These are phyloP conservation scores for Tachina grossa DNA, from an alignment of 2,888 invertebrate genomes.

Conservation along the genomic window DNA sequence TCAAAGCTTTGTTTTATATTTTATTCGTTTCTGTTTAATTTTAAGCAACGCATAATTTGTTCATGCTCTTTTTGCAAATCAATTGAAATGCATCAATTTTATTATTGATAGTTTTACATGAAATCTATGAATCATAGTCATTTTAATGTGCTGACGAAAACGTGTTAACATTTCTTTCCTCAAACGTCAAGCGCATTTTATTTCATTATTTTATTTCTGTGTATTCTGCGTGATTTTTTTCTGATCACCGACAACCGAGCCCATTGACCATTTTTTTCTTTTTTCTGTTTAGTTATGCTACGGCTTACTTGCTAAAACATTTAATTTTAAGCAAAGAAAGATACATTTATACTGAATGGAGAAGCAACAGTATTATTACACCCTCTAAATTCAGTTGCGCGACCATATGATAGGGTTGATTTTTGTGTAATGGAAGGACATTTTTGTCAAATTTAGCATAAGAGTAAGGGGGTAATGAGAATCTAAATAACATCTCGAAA, in stretches of 20 bases:
- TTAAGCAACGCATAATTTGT: not conserved
- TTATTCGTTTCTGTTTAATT: not conserved
- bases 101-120: conserved; percentile 61
- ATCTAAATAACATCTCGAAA: too few relatives aligned
- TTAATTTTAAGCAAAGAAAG: conserved; percentile 41
- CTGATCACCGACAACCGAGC: conserved; percentile 62
- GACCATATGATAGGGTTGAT: conserved; percentile 16
- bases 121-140: conserved; percentile 70
- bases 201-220: conserved; percentile 25
- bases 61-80: conserved; percentile 42
- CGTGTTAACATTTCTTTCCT: conserved; percentile 72
- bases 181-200: conserved; percentile 52
- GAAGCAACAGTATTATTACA: conserved; percentile 23
- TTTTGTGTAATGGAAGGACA: too few relatives aligned
- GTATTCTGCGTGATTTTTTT: not conserved
- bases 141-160: conserved; percentile 62
- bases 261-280: conserved; percentile 59
- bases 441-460: too few relatives aligned
- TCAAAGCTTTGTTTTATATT: conserved; percentile 8
- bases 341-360: conserved; percentile 29
- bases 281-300: not conserved
- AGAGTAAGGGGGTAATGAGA: too few relatives aligned
- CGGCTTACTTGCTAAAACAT: conserved; percentile 50
- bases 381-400: not conserved
- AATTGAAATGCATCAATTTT: conserved; percentile 57